These are phyloP conservation scores for Luffia ferchaultella DNA, from an alignment of 2,888 invertebrate genomes.

Conservation along the genomic window DNA sequence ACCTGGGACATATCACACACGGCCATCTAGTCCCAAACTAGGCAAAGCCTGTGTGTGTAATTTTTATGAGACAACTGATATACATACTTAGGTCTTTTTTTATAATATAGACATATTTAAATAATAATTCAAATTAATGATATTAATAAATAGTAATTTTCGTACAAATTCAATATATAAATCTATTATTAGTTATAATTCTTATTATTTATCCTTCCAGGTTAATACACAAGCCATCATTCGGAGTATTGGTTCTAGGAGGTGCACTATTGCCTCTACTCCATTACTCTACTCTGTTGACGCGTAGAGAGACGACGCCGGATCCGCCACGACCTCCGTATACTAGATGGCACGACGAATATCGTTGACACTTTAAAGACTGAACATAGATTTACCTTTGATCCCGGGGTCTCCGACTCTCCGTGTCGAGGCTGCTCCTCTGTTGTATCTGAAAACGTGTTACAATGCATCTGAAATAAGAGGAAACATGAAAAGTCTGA, in stretches of 20 bases:
- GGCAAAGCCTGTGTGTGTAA: no score
- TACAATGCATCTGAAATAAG: no score
- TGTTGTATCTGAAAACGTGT: no score
- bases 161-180: neutral
- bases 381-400: neutral
- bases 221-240: constrained; percentile 45
- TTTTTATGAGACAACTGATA: no score
- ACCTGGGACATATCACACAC: no score
- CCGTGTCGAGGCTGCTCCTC: no score
- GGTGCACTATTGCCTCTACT: constrained; percentile 36
- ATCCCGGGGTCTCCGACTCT: no score
- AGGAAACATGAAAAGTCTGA: no score
- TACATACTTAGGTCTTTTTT: no score
- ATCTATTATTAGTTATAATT: neutral
- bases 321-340: constrained; percentile 23
- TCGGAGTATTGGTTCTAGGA: constrained; percentile 36
- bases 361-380: constrained; percentile 19
- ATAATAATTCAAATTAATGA: no score
- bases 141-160: neutral
- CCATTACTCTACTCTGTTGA: constrained; percentile 43
- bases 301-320: constrained; percentile 23
- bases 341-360: constrained; percentile 27
- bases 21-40: no score
- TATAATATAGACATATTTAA: no score
- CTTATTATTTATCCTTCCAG: constrained; percentile 26